Conservation (phyloP, 2,888 invertebrate genomes). For the Acanthosepion lycidas region DNA sequence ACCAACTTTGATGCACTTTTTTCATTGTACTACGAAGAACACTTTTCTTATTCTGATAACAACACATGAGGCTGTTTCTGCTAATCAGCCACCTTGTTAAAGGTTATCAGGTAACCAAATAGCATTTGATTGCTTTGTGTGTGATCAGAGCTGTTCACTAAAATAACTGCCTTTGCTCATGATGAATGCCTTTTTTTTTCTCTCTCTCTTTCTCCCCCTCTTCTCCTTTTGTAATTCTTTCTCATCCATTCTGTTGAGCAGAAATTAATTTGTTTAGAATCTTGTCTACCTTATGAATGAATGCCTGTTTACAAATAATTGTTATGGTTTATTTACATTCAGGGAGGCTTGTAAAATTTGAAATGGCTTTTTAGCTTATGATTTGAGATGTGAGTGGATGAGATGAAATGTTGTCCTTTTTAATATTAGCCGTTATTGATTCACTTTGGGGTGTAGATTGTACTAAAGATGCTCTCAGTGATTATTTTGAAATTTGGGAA, state of each 20-base stretch:
- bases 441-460: too few relatives aligned
- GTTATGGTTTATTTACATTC: too few relatives aligned
- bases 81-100: background rate
- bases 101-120: conserved; percentile 20
- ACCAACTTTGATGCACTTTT: background rate
- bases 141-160: background rate
- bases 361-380: too few relatives aligned
- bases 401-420: too few relatives aligned
- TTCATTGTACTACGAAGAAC: background rate
- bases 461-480: too few relatives aligned
- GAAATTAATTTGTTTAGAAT: background rate
- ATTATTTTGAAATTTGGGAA: background rate
- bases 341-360: too few relatives aligned
- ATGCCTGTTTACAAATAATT: background rate
- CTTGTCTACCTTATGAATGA: background rate
- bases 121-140: background rate
- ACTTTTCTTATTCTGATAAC: too few relatives aligned
- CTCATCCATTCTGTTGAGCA: background rate
- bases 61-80: background rate
- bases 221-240: background rate
- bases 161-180: background rate
- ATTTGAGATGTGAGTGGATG: too few relatives aligned
- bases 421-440: too few relatives aligned
- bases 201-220: background rate
- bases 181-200: background rate